Percentiles rank a stretch among this genome's conserved stretches.
Evolutionary conservation across 2,797 vertebrate species (phyloP).

Genomic region (Acestrorhynchus altus): DNA sequence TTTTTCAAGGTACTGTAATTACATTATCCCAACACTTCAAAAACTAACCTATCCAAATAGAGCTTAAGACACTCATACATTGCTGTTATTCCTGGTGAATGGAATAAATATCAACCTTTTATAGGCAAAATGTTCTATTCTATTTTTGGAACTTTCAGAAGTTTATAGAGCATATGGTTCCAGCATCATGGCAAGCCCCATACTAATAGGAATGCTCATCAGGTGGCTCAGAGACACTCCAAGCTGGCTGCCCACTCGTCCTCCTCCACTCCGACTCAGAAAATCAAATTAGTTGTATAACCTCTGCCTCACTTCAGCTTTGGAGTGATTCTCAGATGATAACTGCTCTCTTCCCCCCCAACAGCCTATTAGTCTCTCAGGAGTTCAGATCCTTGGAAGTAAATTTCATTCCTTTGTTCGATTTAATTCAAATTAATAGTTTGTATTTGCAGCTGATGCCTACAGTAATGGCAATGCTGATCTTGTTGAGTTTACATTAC

Average conservation of each 20-base stretch:
- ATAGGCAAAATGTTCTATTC: no score
- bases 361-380: slow-evolving; percentile 34
- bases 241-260: slow-evolving; percentile 7
- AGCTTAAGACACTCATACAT: no score
- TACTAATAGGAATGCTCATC: neutral
- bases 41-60: no score
- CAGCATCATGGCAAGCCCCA: neutral
- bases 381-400: slow-evolving; percentile 24
- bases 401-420: slow-evolving; percentile 11
- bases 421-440: slow-evolving; percentile 1
- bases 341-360: slow-evolving; percentile 1
- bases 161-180: neutral
- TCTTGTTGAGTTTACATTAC: slow-evolving; percentile 27
- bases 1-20: no score
- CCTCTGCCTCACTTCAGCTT: slow-evolving; percentile 17
- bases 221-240: slow-evolving; percentile 6
- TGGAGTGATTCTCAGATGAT: neutral
- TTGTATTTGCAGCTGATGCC: slow-evolving; percentile 35
- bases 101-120: no score
- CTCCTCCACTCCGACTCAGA: slow-evolving; percentile 6
- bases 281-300: slow-evolving; percentile 36
- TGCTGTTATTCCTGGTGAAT: no score
- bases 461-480: slow-evolving; percentile 22
- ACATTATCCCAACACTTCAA: no score
- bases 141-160: neutral